These are phyloP conservation scores for Schrankia costaestrigalis DNA, from an alignment of 2,888 invertebrate genomes.

Conservation along the genomic window DNA sequence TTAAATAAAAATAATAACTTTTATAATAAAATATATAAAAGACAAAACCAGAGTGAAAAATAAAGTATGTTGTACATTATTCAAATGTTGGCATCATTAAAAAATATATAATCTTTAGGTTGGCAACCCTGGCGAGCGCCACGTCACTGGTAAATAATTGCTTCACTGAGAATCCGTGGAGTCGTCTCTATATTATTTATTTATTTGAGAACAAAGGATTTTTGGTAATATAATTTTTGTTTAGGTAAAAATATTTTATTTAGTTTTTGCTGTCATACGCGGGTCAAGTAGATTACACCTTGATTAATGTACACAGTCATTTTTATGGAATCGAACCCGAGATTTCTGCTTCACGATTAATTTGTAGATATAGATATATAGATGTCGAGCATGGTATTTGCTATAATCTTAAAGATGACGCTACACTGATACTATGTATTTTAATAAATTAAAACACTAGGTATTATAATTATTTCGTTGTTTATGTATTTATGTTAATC, in stretches of 20 bases:
- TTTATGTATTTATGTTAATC: no score
- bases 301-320: no score
- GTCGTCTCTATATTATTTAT: slow-evolving; percentile 25
- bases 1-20: not conserved
- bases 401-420: no score
- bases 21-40: not conserved
- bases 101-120: slow-evolving; percentile 57
- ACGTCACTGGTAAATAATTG: slow-evolving; percentile 73
- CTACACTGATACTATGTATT: no score
- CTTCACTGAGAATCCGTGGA: slow-evolving; percentile 54
- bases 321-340: no score
- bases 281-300: no score
- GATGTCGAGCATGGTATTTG: no score
- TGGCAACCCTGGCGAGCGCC: slow-evolving; percentile 61
- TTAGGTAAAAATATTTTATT: not conserved
- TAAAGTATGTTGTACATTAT: slow-evolving; percentile 34
- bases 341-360: no score
- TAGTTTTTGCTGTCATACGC: no score
- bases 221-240: not conserved
- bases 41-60: slow-evolving; percentile 10
- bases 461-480: no score
- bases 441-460: no score
- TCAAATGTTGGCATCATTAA: slow-evolving; percentile 61
- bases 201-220: slow-evolving; percentile 8
- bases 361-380: no score